Evolutionary conservation across 2,888 invertebrate genomes (phyloP), one percentile per base, ranked within the genome.

Genomic region (Nemotelus pantherinus): DNA sequence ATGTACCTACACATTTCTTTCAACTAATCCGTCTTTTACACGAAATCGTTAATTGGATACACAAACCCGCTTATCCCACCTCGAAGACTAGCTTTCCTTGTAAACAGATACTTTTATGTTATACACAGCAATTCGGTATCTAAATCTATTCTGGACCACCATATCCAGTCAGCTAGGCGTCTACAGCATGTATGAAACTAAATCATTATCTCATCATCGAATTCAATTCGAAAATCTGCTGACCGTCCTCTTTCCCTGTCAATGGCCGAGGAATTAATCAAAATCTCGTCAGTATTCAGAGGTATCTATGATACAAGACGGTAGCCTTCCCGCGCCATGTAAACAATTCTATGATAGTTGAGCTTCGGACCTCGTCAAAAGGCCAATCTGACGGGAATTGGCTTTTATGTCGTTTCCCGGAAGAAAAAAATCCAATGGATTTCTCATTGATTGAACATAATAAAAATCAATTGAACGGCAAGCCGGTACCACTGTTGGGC

Each of bases 381-480:
- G 4, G 60, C 7, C 25, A 25, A 60, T 39, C 60, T 41, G 25
- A 25, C 5, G 25, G 6, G 3, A 44, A 53, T 9, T 53, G 47
- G 47, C 45, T 41, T 70, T 47, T 25, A 70, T 50, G 70, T 25
- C 25, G 53, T 39, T 68, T 53, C 47, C 65, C 3, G 6, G 41
- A n/a, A 47, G 44, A 55, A 6, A 25, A 25, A 43, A 53, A 70
- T 53, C 70, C 4, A 68, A 70, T 55, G 44, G 47, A 50, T 63
- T 74, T 60, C 45, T 74, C 60, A 60, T 74, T 74, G 74, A 74
- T 74, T 74, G 74, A 48, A 74, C 74, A 60, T 74, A 74, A 74
- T 74, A 44, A 63, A 74, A 74, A 74, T 74, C 74, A 74, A 74
- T 74, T 74, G 74, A 74, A 58, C 72, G 57, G 45, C 41, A 25